Percentiles rank a stretch among this genome's conserved stretches.
Conservation (phyloP, 2,888 invertebrate genomes). For the Drosophila nr. perissopoda region DNA sequence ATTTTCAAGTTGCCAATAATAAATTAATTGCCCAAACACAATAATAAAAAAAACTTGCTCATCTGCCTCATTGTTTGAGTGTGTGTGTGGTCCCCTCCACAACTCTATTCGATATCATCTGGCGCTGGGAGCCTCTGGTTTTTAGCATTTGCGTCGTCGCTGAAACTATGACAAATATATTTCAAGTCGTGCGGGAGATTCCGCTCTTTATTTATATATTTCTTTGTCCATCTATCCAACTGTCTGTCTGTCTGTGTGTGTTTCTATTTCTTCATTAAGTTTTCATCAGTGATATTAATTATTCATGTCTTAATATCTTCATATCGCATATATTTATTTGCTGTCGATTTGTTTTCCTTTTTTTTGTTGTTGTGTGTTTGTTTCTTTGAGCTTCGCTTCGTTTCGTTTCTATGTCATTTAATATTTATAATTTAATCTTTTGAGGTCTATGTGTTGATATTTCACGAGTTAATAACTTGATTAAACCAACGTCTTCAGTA, state of each 20-base stretch:
- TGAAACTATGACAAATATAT: conserved; percentile 82
- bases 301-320: conserved; percentile 81
- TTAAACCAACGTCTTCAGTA: conserved; percentile 64
- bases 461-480: conserved; percentile 80
- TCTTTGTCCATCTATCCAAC: conserved; percentile 4
- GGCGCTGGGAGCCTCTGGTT: conserved; percentile 59
- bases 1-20: conserved; percentile 75
- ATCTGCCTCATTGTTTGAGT: conserved; percentile 36
- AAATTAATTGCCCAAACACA: conserved; percentile 73
- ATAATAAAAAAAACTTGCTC: conserved; percentile 55
- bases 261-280: conserved; percentile 81
- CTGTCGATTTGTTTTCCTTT: conserved; percentile 46
- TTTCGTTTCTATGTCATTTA: conserved; percentile 72
- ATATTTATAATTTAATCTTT: conserved; percentile 78
- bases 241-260: conserved; percentile 32
- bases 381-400: conserved; percentile 27
- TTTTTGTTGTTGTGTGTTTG: neutral
- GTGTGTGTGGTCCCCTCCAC: conserved; percentile 61
- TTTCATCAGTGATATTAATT: conserved; percentile 82
- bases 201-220: conserved; percentile 58
- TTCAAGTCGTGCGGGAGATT: conserved; percentile 68
- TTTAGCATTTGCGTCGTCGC: conserved; percentile 64
- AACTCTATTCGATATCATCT: conserved; percentile 25
- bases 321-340: conserved; percentile 71
- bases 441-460: conserved; percentile 74